These are phyloP conservation scores for Eriosoma lanigerum DNA, from an alignment of 1,140 invertebrate genomes.

Conservation along the genomic window DNA sequence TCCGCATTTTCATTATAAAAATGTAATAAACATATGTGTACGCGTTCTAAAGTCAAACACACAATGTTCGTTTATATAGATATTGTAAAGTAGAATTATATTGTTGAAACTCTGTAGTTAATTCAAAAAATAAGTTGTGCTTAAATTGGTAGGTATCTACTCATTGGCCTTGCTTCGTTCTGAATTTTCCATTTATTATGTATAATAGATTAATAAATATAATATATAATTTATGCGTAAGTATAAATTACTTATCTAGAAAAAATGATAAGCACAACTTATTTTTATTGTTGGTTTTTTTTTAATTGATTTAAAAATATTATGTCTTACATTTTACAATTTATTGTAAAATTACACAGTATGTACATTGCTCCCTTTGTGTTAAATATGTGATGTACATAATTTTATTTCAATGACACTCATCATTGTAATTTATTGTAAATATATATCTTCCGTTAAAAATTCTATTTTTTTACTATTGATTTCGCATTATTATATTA, in stretches of 20 bases:
- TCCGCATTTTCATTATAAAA: no score
- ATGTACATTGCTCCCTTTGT: no score
- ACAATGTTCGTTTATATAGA: neutral
- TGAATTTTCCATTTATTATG: no score
- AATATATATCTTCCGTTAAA: conserved; percentile 1
- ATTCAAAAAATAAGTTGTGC: conserved; percentile 27
- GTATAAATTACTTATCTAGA: no score
- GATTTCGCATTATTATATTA: no score
- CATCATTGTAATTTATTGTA: conserved; percentile 19
- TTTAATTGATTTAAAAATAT: no score
- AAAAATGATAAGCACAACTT: neutral
- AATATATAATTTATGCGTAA: no score
- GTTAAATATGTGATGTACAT: conserved; percentile 6
- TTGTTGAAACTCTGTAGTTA: conserved; percentile 4
- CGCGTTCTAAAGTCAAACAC: neutral
- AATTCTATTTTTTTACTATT: neutral
- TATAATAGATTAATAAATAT: no score
- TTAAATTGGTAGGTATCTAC: neutral
- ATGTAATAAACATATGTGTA: no score
- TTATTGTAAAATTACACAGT: no score
- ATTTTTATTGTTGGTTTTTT: neutral
- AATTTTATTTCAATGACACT: neutral
- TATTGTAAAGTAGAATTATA: conserved; percentile 14
- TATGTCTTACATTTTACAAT: neutral
- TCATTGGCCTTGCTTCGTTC: neutral